These are phyloP conservation scores for Parnassius glacialis DNA, from an alignment of 2,888 invertebrate genomes.

Conservation along the genomic window DNA sequence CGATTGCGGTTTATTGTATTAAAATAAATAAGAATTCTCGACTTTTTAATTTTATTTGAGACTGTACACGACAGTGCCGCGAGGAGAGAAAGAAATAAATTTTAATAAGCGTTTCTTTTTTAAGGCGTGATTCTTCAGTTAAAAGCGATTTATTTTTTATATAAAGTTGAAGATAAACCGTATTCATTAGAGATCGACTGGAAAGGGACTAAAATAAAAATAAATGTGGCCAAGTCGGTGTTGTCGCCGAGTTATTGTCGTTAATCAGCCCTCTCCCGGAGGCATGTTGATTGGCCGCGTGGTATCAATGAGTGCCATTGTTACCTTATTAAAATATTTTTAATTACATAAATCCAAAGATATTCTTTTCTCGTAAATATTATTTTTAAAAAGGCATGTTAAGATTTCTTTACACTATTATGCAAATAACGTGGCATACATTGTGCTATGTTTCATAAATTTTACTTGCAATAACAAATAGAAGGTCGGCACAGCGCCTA, in stretches of 20 bases:
- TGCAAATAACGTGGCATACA: constrained; percentile 16
- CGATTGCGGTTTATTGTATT: constrained; percentile 82
- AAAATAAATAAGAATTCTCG: constrained; percentile 81
- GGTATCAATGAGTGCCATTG: constrained; percentile 51
- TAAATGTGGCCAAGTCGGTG: constrained; percentile 73
- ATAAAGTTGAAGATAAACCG: constrained; percentile 79
- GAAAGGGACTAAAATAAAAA: constrained; percentile 78
- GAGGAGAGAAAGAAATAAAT: constrained; percentile 80
- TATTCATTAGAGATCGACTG: constrained; percentile 80
- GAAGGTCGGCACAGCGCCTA: constrained; percentile 33
- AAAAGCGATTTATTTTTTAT: constrained; percentile 81
- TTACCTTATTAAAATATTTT: constrained; percentile 62
- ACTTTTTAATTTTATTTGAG: constrained; percentile 80
- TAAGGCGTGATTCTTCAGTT: constrained; percentile 81
- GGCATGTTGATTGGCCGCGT: constrained; percentile 67
- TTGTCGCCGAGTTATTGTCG: constrained; percentile 76
- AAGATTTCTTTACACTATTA: constrained; percentile 22
- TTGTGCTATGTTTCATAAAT: constrained; percentile 35
- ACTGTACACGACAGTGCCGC: constrained; percentile 77
- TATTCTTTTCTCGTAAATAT: neutral
- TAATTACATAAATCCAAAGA: constrained; percentile 46
- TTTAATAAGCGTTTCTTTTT: constrained; percentile 81
- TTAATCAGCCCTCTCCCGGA: constrained; percentile 66
- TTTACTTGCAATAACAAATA: constrained; percentile 38
- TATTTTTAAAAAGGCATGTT: constrained; percentile 8